These are phyloP conservation scores for Pycnomerus fuliginosus DNA, from an alignment of 2,888 invertebrate species.

Conservation along the genomic window DNA sequence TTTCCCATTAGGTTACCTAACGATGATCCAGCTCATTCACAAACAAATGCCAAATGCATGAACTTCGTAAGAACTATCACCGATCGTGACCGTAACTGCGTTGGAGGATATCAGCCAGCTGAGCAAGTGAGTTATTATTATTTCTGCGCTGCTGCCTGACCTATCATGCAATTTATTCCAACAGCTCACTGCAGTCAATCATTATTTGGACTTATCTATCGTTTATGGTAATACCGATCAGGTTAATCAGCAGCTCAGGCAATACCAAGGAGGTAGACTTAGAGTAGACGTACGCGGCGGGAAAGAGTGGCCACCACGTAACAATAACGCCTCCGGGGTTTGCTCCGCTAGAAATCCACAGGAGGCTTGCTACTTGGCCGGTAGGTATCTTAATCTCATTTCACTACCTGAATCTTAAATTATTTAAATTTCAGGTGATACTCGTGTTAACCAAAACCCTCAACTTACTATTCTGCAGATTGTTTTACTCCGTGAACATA, in stretches of 20 bases:
- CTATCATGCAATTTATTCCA: constrained; percentile 19
- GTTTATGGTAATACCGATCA: constrained; percentile 76
- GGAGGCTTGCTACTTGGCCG: constrained; percentile 76
- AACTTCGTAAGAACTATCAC: constrained; percentile 72
- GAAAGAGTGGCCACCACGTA: constrained; percentile 71
- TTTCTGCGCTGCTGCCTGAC: constrained; percentile 1
- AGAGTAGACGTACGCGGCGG: constrained; percentile 63
- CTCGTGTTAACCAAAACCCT: constrained; percentile 70
- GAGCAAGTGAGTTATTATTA: constrained; percentile 62
- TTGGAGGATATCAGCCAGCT: constrained; percentile 62
- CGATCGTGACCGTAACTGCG: constrained; percentile 67
- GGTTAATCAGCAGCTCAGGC: constrained; percentile 66
- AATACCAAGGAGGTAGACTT: constrained; percentile 68
- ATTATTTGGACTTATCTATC: constrained; percentile 74
- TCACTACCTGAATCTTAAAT: not conserved
- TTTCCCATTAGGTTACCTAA: constrained; percentile 58
- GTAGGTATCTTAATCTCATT: constrained; percentile 48
- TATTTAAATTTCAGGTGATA: constrained; percentile 58
- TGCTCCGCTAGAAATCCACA: constrained; percentile 61
- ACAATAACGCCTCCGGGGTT: constrained; percentile 66
- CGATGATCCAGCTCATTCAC: constrained; percentile 59
- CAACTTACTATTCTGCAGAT: constrained; percentile 70
- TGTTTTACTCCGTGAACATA: constrained; percentile 70
- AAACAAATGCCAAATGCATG: constrained; percentile 63
- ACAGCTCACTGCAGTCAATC: constrained; percentile 67